These are phyloP conservation scores for Catamblyrhynchus diadema DNA, from an alignment of 2,797 vertebrate species.

Conservation along the genomic window DNA sequence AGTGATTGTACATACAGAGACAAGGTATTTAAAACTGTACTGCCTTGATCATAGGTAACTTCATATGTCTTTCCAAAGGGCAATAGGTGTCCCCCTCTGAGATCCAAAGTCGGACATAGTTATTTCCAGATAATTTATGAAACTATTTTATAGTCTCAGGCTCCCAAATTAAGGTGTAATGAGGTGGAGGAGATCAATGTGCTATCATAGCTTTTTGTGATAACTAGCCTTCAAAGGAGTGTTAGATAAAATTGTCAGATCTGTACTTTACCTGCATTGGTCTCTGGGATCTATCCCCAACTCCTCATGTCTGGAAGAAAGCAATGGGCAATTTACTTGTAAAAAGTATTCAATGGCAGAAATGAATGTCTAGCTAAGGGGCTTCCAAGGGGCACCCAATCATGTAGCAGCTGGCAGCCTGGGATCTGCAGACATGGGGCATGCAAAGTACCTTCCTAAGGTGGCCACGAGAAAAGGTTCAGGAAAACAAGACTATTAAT, in stretches of 20 bases:
- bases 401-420: neutral
- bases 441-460: neutral
- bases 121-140: neutral
- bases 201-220: neutral
- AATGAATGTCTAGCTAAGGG: neutral
- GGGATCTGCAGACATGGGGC: neutral
- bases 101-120: neutral
- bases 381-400: neutral
- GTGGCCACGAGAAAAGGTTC: neutral
- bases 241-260: neutral
- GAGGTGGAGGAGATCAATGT: neutral
- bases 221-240: neutral
- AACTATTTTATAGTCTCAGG: neutral
- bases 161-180: conserved; percentile 12
- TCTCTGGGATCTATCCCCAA: neutral
- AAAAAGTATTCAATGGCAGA: neutral
- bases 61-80: conserved; percentile 2
- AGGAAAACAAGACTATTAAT: neutral
- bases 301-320: neutral
- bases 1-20: neutral
- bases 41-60: neutral
- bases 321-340: neutral
- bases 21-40: neutral
- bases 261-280: fast-evolving
- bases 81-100: neutral